phyloP scores from a whole-genome alignment of 2,797 vertebrate genomes.

The Sebastes minor region DNA sequence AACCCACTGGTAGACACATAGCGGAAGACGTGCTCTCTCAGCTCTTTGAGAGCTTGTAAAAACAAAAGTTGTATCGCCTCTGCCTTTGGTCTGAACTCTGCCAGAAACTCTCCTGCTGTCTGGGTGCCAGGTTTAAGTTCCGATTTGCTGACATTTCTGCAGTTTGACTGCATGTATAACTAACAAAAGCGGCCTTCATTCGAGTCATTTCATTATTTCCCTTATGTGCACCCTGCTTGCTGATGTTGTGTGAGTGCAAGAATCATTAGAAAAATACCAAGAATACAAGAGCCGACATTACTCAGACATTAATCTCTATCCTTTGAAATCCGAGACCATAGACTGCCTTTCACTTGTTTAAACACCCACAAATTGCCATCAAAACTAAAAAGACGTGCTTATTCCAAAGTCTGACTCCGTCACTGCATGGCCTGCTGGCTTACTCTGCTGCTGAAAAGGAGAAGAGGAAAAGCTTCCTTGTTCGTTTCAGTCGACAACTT shows the following conservation, averaged over 20 bases:
- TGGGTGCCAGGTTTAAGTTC: conserved; percentile 21
- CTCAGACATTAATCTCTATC: not conserved
- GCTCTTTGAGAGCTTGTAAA: conserved; percentile 47
- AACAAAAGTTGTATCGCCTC: conserved; percentile 35
- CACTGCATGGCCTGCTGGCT: not conserved
- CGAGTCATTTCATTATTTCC: not conserved
- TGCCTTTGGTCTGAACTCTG: conserved; percentile 24
- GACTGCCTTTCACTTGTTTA: not conserved
- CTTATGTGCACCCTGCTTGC: not conserved
- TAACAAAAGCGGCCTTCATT: conserved; percentile 4
- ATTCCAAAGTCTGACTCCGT: conserved; percentile 28
- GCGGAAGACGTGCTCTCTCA: conserved; percentile 35
- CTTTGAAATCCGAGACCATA: not conserved
- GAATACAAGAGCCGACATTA: not conserved
- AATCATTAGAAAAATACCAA: not conserved
- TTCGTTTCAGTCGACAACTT: conserved; percentile 55
- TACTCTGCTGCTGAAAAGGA: conserved; percentile 26
- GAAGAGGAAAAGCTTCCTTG: conserved; percentile 25
- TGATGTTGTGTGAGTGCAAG: not conserved
- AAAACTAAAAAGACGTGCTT: conserved; percentile 8
- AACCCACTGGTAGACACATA: conserved; percentile 31
- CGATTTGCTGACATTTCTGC: conserved; percentile 14
- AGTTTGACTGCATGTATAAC: conserved; percentile 10
- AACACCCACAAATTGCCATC: too few species aligned
- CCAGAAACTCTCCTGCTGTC: conserved; percentile 10